Conservation (phyloP, 1,140 invertebrate species). For the Homalodisca vitripennis region DNA sequence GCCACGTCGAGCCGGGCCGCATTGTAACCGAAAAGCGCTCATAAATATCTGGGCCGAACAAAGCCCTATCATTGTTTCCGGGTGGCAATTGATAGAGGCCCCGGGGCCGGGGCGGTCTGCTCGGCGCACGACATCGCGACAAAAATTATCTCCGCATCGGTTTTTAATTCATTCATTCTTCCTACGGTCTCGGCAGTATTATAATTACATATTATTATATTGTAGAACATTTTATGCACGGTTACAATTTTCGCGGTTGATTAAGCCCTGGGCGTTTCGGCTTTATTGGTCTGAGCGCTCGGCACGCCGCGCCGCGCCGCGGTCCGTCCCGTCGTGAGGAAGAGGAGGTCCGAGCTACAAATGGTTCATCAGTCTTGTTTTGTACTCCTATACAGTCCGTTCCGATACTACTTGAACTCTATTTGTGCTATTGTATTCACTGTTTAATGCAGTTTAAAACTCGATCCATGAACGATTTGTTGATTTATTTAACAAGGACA, state of each 20-base stretch:
- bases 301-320: too few relatives aligned
- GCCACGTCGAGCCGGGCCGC: too few relatives aligned
- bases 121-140: conserved; percentile 12
- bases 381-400: too few relatives aligned
- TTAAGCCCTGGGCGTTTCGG: background rate
- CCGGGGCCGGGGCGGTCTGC: background rate
- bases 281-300: background rate
- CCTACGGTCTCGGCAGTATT: background rate
- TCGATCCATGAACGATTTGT: too few relatives aligned
- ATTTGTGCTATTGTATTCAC: too few relatives aligned
- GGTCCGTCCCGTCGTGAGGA: too few relatives aligned
- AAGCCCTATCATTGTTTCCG: background rate
- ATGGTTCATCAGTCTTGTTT: too few relatives aligned
- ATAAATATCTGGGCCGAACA: background rate
- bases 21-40: background rate
- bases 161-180: conserved; percentile 8
- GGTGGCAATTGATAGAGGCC: too few relatives aligned
- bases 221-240: conserved; percentile 21
- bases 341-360: too few relatives aligned
- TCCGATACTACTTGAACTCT: too few relatives aligned
- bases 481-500: too few relatives aligned
- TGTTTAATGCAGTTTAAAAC: too few relatives aligned
- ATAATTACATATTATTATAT: conserved; percentile 27
- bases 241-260: conserved; percentile 21
- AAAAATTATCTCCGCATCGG: conserved; percentile 18